Conservation (phyloP, 1,140 invertebrate genomes). For the Heterodera schachtii region DNA sequence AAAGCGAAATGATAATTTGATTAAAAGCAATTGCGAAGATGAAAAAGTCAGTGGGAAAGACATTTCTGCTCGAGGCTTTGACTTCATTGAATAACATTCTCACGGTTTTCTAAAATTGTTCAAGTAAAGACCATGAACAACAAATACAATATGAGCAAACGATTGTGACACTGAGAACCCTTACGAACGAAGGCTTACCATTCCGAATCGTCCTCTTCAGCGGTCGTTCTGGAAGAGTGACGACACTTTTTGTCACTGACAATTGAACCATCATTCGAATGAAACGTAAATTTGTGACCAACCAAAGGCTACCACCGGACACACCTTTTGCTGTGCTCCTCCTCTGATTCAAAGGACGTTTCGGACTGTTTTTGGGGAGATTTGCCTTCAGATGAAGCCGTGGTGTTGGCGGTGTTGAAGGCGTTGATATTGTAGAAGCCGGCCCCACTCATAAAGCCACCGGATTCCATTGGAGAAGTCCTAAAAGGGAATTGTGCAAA, state of each 20-base stretch:
- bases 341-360: background rate
- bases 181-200: slow-evolving; percentile 12
- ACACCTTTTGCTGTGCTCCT: background rate
- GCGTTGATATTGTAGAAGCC: slow-evolving; percentile 6
- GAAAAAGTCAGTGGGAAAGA: background rate
- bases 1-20: no score
- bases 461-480: slow-evolving; percentile 19
- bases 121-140: background rate
- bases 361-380: background rate
- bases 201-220: slow-evolving; percentile 31
- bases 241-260: background rate
- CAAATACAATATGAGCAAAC: background rate
- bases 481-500: background rate
- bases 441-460: slow-evolving; percentile 4
- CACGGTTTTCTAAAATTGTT: slow-evolving; percentile 1
- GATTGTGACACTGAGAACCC: background rate
- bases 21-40: background rate
- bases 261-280: background rate
- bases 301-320: no score
- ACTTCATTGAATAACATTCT: slow-evolving; percentile 15
- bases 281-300: background rate
- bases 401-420: background rate
- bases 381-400: background rate
- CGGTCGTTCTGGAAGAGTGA: slow-evolving; percentile 18
- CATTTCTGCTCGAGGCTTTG: background rate